These are phyloP conservation scores for Psittacula echo DNA, from an alignment of 2,797 vertebrate species.

Conservation along the genomic window DNA sequence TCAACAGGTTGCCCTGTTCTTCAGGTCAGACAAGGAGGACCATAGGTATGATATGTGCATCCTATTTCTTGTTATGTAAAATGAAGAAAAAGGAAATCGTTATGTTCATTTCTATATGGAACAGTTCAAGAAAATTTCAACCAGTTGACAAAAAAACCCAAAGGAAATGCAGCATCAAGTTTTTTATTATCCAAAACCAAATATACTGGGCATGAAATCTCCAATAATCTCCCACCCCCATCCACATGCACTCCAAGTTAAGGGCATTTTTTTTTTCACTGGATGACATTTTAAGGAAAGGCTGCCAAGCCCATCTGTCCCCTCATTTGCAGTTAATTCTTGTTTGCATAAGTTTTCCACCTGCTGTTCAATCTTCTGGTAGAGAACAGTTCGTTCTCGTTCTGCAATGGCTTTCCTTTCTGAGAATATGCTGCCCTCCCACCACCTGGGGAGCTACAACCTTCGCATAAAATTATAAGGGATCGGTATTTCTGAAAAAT, in stretches of 20 bases:
- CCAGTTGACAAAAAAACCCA: not conserved
- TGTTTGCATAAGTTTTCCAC: constrained; percentile 44
- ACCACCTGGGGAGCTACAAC: not conserved
- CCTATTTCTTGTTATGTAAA: not conserved
- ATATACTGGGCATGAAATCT: not conserved
- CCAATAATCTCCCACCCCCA: not conserved
- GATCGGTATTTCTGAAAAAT: not conserved
- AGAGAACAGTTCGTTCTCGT: constrained; percentile 52
- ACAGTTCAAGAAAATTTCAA: not conserved
- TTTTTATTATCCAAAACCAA: not conserved
- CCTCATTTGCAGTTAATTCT: constrained; percentile 43
- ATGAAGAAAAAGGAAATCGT: not conserved
- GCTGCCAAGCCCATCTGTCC: constrained; percentile 58
- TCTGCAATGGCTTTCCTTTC: constrained; percentile 8
- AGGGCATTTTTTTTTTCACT: not conserved
- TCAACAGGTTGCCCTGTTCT: not conserved
- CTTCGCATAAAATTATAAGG: not conserved
- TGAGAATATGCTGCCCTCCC: not conserved
- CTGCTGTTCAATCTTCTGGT: constrained; percentile 49
- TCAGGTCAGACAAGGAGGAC: not conserved
- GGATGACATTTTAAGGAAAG: constrained; percentile 36
- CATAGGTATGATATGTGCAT: not conserved
- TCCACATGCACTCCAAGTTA: not conserved
- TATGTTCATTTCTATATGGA: not conserved
- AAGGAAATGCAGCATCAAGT: not conserved